A percentile compares a stretch with the other conserved stretches of the same genome.
Conservation (phyloP, 2,797 vertebrate species). For the Gambelia wislizenii region DNA sequence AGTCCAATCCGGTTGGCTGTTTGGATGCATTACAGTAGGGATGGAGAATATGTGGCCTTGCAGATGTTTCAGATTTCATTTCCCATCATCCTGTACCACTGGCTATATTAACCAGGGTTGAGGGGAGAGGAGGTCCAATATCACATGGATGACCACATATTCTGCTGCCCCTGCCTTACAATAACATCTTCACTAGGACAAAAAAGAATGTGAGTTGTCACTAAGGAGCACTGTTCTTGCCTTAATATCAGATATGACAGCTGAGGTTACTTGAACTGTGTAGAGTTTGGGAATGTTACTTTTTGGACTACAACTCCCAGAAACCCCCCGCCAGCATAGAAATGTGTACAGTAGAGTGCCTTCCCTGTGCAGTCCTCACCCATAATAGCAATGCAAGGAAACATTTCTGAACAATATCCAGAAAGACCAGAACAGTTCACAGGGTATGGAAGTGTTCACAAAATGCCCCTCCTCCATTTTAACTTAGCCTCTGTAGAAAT, state of each 20-base stretch:
- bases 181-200: no score
- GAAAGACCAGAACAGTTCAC: neutral
- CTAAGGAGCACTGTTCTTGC: neutral
- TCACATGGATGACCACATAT: neutral
- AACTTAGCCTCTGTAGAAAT: neutral
- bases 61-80: neutral
- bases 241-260: neutral
- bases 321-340: no score
- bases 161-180: neutral
- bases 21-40: neutral
- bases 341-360: neutral
- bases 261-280: neutral
- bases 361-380: neutral
- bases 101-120: neutral
- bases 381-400: neutral
- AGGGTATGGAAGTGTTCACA: neutral
- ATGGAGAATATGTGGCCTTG: neutral
- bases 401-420: neutral
- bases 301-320: no score
- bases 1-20: neutral
- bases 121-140: neutral
- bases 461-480: neutral
- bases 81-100: neutral
- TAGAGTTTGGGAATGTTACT: no score
- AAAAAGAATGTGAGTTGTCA: neutral